phyloP scores from a whole-genome alignment of 2,888 invertebrate species.

The Megaustenia siamemsis region DNA sequence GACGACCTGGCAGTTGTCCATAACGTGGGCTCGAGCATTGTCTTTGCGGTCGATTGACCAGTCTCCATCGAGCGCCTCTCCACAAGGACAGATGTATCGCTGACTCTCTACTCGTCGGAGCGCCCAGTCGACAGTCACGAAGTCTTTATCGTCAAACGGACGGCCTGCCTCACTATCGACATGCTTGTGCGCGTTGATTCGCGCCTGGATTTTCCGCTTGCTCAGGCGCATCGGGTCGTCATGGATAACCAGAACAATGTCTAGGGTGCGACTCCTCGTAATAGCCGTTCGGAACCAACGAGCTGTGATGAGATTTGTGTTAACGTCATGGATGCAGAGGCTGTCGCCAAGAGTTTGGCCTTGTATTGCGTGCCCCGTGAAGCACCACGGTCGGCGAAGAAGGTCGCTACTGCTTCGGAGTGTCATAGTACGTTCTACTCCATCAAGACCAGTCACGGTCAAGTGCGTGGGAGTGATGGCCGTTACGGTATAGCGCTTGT shows the following conservation, averaged over 20 bases:
- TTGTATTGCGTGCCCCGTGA: background rate
- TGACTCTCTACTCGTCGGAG: background rate
- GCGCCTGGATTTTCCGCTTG: background rate
- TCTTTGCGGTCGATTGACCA: background rate
- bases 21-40: background rate
- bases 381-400: background rate
- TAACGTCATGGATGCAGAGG: background rate
- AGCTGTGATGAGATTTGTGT: background rate
- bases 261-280: background rate
- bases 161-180: background rate
- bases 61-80: background rate
- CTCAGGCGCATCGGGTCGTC: too few relatives aligned
- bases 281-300: background rate
- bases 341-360: background rate
- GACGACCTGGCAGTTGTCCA: background rate
- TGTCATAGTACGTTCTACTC: background rate
- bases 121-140: background rate
- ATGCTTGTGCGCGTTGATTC: background rate
- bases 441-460: background rate
- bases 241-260: too few relatives aligned
- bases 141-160: background rate
- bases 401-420: background rate
- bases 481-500: background rate
- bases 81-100: constrained; percentile 2
- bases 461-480: background rate